These are phyloP conservation scores for Vireo griseus DNA, from an alignment of 2,797 vertebrate genomes.

Conservation along the genomic window DNA sequence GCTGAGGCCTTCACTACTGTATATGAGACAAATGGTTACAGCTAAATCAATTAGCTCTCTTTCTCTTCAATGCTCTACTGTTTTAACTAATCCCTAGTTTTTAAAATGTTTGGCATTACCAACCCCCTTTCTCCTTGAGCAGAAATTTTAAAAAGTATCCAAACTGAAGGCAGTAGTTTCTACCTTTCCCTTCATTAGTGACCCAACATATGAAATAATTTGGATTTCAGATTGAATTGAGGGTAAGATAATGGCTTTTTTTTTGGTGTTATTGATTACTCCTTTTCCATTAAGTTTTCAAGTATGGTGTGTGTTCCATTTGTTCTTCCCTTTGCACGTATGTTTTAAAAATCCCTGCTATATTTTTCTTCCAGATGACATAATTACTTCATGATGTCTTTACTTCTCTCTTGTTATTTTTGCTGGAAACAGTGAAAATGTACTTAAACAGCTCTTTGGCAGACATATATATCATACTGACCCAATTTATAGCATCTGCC, in stretches of 20 bases:
- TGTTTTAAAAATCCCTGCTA: background rate
- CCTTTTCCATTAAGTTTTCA: background rate
- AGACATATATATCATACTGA: conserved; percentile 20
- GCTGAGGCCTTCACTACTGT: background rate
- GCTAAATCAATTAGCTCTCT: background rate
- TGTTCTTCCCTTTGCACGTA: conserved; percentile 14
- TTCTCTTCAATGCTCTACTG: background rate
- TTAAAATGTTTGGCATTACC: background rate
- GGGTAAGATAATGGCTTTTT: background rate
- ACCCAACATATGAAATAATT: background rate
- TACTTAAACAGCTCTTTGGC: conserved; percentile 30
- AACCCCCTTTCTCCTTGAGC: background rate
- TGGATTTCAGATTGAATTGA: background rate
- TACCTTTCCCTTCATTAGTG: background rate
- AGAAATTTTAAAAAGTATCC: background rate
- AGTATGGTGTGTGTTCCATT: background rate
- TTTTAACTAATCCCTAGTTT: background rate
- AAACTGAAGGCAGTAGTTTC: background rate
- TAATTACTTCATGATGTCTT: conserved; percentile 59
- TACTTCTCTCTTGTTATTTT: conserved; percentile 29
- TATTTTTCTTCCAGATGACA: conserved; percentile 32
- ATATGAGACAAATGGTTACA: background rate
- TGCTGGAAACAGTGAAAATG: conserved; percentile 34
- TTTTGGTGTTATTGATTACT: background rate
- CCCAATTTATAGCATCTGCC: conserved; percentile 45